Evolutionary conservation across 2,888 invertebrate species (phyloP).

Genomic region (Notodonta ziczac): DNA sequence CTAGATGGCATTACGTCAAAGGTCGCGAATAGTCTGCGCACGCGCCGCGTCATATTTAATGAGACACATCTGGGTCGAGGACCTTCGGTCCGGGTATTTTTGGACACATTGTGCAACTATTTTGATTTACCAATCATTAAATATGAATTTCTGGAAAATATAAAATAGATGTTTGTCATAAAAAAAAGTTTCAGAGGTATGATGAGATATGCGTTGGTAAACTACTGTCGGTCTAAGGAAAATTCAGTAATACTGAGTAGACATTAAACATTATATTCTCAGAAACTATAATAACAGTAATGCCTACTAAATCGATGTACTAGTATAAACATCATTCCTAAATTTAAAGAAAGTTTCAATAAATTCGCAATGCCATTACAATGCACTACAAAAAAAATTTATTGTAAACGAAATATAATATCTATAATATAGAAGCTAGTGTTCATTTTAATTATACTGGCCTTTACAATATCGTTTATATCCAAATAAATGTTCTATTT

Average conservation of each 20-base stretch:
- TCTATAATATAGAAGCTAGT: too few relatives aligned
- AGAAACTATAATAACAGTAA: too few relatives aligned
- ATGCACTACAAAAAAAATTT: too few relatives aligned
- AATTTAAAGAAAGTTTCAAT: too few relatives aligned
- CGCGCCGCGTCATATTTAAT: conserved; percentile 37
- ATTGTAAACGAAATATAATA: too few relatives aligned
- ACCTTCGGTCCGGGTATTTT: conserved; percentile 62
- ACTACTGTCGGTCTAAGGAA: too few relatives aligned
- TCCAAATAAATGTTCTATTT: conserved; percentile 1
- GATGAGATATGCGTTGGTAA: background rate
- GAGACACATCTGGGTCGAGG: conserved; percentile 73
- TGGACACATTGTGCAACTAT: conserved; percentile 67
- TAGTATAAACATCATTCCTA: too few relatives aligned
- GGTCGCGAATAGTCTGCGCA: conserved; percentile 39
- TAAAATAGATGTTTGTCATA: background rate
- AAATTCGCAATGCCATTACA: too few relatives aligned
- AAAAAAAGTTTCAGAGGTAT: background rate
- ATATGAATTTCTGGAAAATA: background rate
- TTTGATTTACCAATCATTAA: conserved; percentile 42
- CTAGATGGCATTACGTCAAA: conserved; percentile 39
- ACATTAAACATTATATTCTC: too few relatives aligned
- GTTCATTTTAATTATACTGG: too few relatives aligned
- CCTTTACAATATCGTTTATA: background rate
- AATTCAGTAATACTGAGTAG: too few relatives aligned
- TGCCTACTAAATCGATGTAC: too few relatives aligned